These are phyloP conservation scores for Ommatoiulus sabulosus DNA, from an alignment of 2,888 invertebrate genomes.

Conservation along the genomic window DNA sequence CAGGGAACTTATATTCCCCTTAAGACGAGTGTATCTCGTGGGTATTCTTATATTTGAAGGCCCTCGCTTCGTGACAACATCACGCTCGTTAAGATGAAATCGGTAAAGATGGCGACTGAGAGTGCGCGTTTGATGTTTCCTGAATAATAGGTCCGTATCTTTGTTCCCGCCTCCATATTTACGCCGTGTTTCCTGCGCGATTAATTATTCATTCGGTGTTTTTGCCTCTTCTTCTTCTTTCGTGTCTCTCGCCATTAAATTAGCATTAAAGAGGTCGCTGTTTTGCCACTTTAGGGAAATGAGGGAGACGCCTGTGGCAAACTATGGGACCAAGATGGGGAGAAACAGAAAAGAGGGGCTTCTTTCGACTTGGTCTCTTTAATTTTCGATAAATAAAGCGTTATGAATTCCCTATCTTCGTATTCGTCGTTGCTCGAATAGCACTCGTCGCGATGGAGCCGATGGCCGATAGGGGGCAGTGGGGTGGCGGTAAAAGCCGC, in stretches of 20 bases:
- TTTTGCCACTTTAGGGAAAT: conserved; percentile 19
- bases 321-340: neutral
- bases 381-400: neutral
- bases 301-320: no score
- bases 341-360: no score
- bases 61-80: no score
- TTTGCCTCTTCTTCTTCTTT: neutral
- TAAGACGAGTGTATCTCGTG: no score
- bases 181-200: neutral
- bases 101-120: no score
- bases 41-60: no score
- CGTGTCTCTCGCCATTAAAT: neutral
- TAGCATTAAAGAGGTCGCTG: conserved; percentile 14
- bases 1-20: no score
- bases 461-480: neutral
- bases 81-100: no score
- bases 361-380: no score
- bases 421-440: neutral
- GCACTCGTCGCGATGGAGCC: neutral
- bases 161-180: neutral
- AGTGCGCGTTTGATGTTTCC: no score
- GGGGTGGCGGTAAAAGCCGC: neutral
- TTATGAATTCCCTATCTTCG: neutral
- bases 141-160: neutral
- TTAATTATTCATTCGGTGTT: conserved; percentile 8